Percentiles rank a stretch among this genome's conserved stretches.
phyloP scores from a whole-genome alignment of 2,113 vertebrate species.

The Chrysemys picta region DNA sequence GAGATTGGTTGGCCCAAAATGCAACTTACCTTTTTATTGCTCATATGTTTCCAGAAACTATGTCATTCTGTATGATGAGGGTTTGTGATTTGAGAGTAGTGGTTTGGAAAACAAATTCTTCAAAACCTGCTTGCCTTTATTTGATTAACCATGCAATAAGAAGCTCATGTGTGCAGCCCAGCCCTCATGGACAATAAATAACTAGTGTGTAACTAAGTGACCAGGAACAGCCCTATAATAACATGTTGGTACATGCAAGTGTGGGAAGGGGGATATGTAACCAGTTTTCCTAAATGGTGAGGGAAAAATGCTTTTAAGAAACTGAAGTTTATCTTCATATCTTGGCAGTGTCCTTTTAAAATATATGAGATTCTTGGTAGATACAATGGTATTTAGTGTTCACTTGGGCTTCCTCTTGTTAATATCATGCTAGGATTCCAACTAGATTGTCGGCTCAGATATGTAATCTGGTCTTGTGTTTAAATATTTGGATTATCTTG shows the following conservation, averaged over 20 bases:
- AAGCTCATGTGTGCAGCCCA: not conserved
- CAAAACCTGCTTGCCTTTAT: not conserved
- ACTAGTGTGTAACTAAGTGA: not conserved
- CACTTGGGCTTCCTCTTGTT: too few species aligned
- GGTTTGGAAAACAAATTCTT: not conserved
- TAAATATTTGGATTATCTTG: not conserved
- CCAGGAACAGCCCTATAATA: not conserved
- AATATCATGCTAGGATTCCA: not conserved
- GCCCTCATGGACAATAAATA: not conserved
- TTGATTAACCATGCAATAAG: not conserved
- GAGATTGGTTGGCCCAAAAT: not conserved
- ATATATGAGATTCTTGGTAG: not conserved
- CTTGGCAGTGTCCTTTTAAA: not conserved
- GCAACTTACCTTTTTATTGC: not conserved
- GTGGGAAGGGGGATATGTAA: not conserved
- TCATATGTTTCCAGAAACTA: not conserved
- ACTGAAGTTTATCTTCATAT: not conserved
- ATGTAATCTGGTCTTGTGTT: not conserved
- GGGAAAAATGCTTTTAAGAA: not conserved
- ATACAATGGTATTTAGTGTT: not conserved
- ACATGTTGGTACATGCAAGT: not conserved
- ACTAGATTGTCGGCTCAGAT: not conserved
- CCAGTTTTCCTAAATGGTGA: not conserved
- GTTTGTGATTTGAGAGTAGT: not conserved
- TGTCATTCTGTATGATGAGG: not conserved